These are phyloP conservation scores for Zoroaster sp. DNA, from an alignment of 53 echinoderm and acorn worm genomes.

Conservation along the genomic window DNA sequence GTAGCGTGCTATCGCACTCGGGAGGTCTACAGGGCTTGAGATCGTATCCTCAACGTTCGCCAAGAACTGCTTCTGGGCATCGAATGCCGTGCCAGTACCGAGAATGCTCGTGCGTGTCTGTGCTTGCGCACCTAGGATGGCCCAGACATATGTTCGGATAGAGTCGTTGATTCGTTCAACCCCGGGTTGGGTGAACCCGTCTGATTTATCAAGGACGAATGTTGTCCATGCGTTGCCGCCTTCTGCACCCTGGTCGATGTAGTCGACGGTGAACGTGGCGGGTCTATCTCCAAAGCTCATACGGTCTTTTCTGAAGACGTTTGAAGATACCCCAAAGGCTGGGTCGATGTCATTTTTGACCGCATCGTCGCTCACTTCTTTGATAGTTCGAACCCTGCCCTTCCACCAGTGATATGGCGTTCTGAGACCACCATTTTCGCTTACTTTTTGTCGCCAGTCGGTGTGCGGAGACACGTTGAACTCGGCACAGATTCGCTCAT, in stretches of 20 bases:
- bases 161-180: conserved; percentile 30
- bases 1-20: conserved; percentile 15
- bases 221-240: background rate
- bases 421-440: background rate
- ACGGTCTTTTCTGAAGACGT: conserved; percentile 1
- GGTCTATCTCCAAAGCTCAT: background rate
- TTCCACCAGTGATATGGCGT: conserved; percentile 32
- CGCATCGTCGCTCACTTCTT: conserved; percentile 3
- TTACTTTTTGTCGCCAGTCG: conserved; percentile 2
- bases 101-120: background rate
- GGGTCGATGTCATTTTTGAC: background rate
- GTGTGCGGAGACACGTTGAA: conserved; percentile 6
- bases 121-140: conserved; percentile 22
- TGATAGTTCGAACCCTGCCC: background rate
- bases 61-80: conserved; percentile 12
- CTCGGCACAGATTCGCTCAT: conserved; percentile 27
- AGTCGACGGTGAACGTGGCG: conserved; percentile 11
- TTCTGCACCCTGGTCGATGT: background rate
- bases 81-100: background rate
- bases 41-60: conserved; percentile 10
- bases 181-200: conserved; percentile 19
- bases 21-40: background rate
- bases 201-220: conserved; percentile 14
- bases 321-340: background rate
- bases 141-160: conserved; percentile 40